Conservation (phyloP, 2,888 invertebrate genomes). For the Dorcus parallelipipedus region DNA sequence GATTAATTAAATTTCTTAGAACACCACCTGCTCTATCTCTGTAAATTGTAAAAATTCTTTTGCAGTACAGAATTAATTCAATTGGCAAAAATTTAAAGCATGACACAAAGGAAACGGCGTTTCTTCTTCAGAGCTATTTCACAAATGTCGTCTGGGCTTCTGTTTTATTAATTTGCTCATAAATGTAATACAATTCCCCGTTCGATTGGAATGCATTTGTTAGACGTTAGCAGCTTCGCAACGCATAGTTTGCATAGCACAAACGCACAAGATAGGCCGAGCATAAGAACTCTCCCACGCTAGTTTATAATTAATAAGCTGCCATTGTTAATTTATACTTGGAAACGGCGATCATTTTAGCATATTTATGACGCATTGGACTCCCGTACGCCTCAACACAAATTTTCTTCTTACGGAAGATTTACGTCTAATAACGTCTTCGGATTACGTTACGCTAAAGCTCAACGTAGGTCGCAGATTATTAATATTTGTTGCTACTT, state of each 20-base stretch:
- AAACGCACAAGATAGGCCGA: background rate
- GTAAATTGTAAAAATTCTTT: too few species aligned
- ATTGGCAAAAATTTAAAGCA: too few species aligned
- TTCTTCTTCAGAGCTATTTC: too few species aligned
- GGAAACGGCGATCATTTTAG: constrained; percentile 1
- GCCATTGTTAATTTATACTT: constrained; percentile 9
- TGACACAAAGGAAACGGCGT: too few species aligned
- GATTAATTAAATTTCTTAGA: too few species aligned
- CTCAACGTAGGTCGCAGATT: background rate
- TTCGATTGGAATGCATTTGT: background rate
- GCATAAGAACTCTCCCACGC: constrained; percentile 5
- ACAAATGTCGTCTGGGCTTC: too few species aligned
- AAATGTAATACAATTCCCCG: too few species aligned
- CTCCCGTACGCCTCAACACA: background rate
- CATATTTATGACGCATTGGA: background rate
- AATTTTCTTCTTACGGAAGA: background rate
- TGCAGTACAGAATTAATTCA: too few species aligned
- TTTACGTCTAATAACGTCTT: background rate
- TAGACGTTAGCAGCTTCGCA: background rate
- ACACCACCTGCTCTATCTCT: too few species aligned
- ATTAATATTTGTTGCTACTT: constrained; percentile 1
- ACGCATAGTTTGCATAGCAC: background rate
- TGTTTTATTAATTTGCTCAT: too few species aligned
- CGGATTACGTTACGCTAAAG: too few species aligned
- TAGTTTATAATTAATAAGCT: constrained; percentile 6